Base-by-base conservation (phyloP, 2,113 vertebrate genomes). In the Eidolon helvum region DNA sequence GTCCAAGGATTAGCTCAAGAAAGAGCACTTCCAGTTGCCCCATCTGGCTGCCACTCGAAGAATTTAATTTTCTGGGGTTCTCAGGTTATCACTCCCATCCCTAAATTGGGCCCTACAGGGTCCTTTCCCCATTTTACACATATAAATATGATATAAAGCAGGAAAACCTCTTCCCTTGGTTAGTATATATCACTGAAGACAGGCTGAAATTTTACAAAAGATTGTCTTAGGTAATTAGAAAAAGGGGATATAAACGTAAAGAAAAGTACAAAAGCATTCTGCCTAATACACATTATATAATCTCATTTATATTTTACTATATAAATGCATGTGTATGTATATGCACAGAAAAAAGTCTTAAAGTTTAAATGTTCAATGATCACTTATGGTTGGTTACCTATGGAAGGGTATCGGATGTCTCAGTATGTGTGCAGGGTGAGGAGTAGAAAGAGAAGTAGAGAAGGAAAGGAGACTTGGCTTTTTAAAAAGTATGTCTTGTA, bases 191-290 rank as follows among this genome's bases (percentile, higher is more conserved):
- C 28, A 74, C 10, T 65, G 65, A 94, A 93, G 95, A 88, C 40
- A 89, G 90, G 38, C n/a, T 96, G 95, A 91, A 85, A 72, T 66
- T 95, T 65, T 48, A 55, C 80, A 83, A 90, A 90, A 55, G 28
- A n/a, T 12, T 71, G 90, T 92, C 22, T 69, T 88, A 55, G 91
- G 66, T 88, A 91, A 85, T 69, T 87, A 91, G 40, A 33, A 4
- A 72, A 83, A 98, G 40, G 75, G 22, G 40, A 93, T 65, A 75
- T 84, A 93, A 87, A 82, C 45, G 87, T 28, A 87, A 30, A 79
- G 79, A 92, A 94, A 75, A 59, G 7, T 80, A 87, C 10, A 83
- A 91, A 90, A 86, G 43, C 35, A 86, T 85, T 96, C 35, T 92
- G 79, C 45, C 48, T 78, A 75, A 61, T 71, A 33, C 43, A 45